Evolutionary conservation across 2,797 vertebrate species (phyloP).

Genomic region (Helarctos malayanus): DNA sequence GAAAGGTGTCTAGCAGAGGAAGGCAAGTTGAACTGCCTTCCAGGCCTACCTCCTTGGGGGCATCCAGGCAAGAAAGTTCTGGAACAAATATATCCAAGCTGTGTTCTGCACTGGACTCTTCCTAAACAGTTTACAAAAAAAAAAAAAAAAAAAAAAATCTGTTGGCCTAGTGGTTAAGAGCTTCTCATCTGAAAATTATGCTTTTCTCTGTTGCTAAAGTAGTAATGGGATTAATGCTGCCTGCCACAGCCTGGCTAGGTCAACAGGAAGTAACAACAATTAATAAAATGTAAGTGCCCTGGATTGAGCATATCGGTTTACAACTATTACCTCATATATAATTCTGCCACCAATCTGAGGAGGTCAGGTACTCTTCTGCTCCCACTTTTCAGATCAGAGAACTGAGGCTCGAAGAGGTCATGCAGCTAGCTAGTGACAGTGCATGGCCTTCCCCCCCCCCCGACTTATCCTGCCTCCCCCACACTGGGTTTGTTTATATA

Average conservation of each 20-base stretch:
- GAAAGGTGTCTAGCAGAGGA: neutral
- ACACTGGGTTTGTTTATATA: neutral
- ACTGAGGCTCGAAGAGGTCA: neutral
- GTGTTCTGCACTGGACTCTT: neutral
- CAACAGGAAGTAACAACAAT: neutral
- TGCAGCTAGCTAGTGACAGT: neutral
- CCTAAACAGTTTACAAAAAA: neutral
- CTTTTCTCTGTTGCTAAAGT: slow-evolving; percentile 24
- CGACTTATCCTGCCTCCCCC: neutral
- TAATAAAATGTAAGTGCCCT: neutral
- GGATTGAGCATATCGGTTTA: neutral
- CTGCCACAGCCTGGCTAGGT: neutral
- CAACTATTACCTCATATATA: neutral
- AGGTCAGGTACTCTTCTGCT: neutral
- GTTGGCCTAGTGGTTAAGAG: slow-evolving; percentile 10
- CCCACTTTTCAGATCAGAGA: slow-evolving; percentile 39
- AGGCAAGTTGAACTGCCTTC: neutral
- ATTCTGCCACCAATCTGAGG: neutral
- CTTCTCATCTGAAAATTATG: neutral
- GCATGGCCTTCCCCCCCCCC: neutral
- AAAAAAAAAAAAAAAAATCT: neutral
- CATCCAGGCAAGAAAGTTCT: slow-evolving; percentile 31
- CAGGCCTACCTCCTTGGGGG: neutral
- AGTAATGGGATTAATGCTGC: neutral
- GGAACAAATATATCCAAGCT: slow-evolving; percentile 7